A percentile compares a stretch with the other conserved stretches of the same genome.
These are phyloP conservation scores for Drosophila subpulchrella DNA, from an alignment of 1,140 invertebrate genomes.

Conservation along the genomic window DNA sequence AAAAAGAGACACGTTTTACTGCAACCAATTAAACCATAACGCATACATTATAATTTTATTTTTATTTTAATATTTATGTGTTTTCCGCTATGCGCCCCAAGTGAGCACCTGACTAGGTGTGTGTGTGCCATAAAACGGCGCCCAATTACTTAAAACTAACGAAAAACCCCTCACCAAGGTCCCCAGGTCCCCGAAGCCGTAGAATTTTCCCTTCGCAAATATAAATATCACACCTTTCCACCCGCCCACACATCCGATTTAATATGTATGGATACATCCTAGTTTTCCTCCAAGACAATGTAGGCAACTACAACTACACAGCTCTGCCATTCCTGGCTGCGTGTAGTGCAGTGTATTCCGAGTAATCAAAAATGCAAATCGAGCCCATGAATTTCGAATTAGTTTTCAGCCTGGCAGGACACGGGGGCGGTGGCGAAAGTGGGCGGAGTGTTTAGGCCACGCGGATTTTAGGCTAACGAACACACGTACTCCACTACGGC, in stretches of 20 bases:
- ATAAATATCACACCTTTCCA: slow-evolving; percentile 78
- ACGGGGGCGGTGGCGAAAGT: slow-evolving; percentile 2
- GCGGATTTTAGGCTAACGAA: slow-evolving; percentile 79
- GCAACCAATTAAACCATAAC: slow-evolving; percentile 78
- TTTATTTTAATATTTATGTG: slow-evolving; percentile 81
- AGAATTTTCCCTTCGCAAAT: slow-evolving; percentile 73
- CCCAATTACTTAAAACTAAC: slow-evolving; percentile 82
- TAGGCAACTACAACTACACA: slow-evolving; percentile 3
- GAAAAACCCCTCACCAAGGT: slow-evolving; percentile 60
- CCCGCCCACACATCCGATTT: slow-evolving; percentile 26
- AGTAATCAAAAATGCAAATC: slow-evolving; percentile 83
- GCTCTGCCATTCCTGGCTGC: slow-evolving; percentile 17
- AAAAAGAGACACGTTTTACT: slow-evolving; percentile 60
- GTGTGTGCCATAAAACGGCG: slow-evolving; percentile 69
- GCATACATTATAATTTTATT: slow-evolving; percentile 80
- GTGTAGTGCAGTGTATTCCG: slow-evolving; percentile 62
- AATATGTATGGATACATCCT: slow-evolving; percentile 4
- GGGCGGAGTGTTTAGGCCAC: slow-evolving; percentile 54
- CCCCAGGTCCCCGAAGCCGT: slow-evolving; percentile 37
- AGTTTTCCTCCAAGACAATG: slow-evolving; percentile 38
- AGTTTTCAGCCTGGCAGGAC: slow-evolving; percentile 72
- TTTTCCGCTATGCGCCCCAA: slow-evolving; percentile 57
- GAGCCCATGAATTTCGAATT: slow-evolving; percentile 82
- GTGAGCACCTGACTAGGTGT: slow-evolving; percentile 10
- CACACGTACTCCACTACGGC: slow-evolving; percentile 59